Evolutionary conservation across 92 coral and sea anemone genomes (phyloP).

Genomic region (Isaurus tuberculatus): DNA sequence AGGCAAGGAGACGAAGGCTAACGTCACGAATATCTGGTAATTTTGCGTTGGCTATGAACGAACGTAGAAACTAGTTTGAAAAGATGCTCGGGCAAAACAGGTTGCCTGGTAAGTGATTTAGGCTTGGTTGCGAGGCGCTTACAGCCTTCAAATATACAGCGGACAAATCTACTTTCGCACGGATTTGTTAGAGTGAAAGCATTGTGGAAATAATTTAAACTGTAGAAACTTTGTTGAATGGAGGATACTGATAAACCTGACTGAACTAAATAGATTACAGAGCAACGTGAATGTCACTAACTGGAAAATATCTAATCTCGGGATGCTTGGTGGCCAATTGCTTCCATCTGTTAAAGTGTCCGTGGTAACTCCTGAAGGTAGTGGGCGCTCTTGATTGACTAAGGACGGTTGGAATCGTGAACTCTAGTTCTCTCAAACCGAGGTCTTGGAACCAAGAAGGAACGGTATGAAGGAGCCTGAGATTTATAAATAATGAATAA

Average conservation of each 20-base stretch:
- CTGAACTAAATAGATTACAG: conserved; percentile 31
- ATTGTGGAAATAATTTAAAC: too few relatives aligned
- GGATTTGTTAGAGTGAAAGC: too few relatives aligned
- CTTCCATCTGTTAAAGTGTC: conserved; percentile 35
- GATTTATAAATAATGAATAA: conserved; percentile 4
- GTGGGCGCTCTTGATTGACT: conserved; percentile 23
- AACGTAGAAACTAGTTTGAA: too few relatives aligned
- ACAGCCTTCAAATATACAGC: too few relatives aligned
- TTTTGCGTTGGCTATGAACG: too few relatives aligned
- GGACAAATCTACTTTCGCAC: too few relatives aligned
- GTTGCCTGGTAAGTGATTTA: too few relatives aligned
- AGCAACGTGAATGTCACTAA: conserved; percentile 3
- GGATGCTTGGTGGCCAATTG: conserved; percentile 20
- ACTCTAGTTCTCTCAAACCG: too few relatives aligned
- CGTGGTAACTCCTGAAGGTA: conserved; percentile 4
- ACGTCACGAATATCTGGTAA: conserved; percentile 26
- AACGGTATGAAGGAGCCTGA: neutral
- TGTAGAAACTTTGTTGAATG: conserved; percentile 3
- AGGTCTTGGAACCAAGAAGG: conserved; percentile 2
- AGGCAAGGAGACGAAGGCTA: neutral
- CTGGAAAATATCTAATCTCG: too few relatives aligned
- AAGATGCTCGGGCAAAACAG: too few relatives aligned
- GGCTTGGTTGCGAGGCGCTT: too few relatives aligned
- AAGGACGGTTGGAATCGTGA: conserved; percentile 4
- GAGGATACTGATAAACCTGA: too few relatives aligned